Base-by-base conservation (phyloP, 1,140 invertebrate species). In the Geopemphigus sp. region DNA sequence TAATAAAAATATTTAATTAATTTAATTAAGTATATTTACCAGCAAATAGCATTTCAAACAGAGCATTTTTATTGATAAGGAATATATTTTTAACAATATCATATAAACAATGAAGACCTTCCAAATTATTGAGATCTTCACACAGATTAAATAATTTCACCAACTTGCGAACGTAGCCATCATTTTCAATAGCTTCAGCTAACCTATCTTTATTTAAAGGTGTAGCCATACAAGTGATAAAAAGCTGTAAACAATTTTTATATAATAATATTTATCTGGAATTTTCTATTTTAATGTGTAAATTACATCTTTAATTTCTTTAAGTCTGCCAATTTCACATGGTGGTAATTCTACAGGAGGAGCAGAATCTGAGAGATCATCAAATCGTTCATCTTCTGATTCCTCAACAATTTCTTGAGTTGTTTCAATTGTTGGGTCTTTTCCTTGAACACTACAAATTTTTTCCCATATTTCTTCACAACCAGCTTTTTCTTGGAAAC, bases 381-480 rank as follows among this genome's bases (percentile, higher is more conserved):
- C 96, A 85, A 96, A 97, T 26, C 96, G 89, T 84, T 98, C 97
- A 90, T 98, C 97, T 89, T 98, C 97, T 0, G 95, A 96, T 85
- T 99, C 97, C 86, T 98, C 96, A 1, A 98, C 94, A 83, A 97
- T 94, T 83, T 98, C 97, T 87, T 98, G 96, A 24, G 96, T 98
- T 73, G 98, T 96, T 85, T 98, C 96, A 39, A 98, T 95, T 59
- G 95, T 97, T 14, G 96, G 97, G 89, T 98, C 97, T 87, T 98
- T 98, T 5, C 97, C 97, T 89, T 98, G 97, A 5, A 98, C 95
- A 92, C 93, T 83, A 88, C 98, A 99, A 84, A 99, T 99, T 88
- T 98, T 98, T 83, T 98, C 97, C 98, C 98, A 99, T 83, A 99
- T 98, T 87, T 99, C 98, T 90, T 99, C 97, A 89, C 98, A 99